Evolutionary conservation across 2,797 vertebrate genomes (phyloP).

Genomic region (Leontocebus nigricollis): DNA sequence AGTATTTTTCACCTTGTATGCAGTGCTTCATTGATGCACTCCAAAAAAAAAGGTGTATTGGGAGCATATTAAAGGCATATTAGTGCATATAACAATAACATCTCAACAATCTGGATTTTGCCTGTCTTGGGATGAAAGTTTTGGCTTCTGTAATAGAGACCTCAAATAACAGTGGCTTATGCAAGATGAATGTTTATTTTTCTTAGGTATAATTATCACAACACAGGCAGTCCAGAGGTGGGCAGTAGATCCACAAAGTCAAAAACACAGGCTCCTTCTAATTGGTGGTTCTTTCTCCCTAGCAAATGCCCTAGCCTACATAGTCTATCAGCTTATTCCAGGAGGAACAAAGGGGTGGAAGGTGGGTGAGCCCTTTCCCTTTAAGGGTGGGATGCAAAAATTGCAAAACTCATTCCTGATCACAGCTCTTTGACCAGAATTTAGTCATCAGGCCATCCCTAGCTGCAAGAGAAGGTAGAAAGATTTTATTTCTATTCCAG

Average conservation of each 20-base stretch:
- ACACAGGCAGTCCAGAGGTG: background rate
- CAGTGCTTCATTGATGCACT: background rate
- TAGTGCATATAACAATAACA: background rate
- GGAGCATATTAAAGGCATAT: background rate
- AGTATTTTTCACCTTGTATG: background rate
- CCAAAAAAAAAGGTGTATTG: background rate
- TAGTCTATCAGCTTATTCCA: background rate
- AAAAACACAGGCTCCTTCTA: background rate
- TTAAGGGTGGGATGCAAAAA: background rate
- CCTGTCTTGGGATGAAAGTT: background rate
- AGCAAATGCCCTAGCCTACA: accelerated
- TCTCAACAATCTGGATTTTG: background rate
- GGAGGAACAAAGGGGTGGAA: background rate
- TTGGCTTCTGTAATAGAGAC: background rate
- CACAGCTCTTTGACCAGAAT: background rate
- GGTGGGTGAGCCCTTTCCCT: accelerated
- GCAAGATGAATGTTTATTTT: background rate
- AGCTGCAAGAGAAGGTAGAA: background rate
- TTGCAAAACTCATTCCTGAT: background rate
- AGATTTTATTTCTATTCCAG: background rate
- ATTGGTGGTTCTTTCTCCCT: background rate
- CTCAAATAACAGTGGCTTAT: background rate
- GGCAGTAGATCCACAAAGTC: background rate
- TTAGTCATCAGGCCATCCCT: background rate
- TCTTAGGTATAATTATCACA: too few relatives aligned